Evolutionary conservation across 2,797 vertebrate species (phyloP), one percentile per base, ranked within the genome.

Genomic region (Mionectes olivaceus): DNA sequence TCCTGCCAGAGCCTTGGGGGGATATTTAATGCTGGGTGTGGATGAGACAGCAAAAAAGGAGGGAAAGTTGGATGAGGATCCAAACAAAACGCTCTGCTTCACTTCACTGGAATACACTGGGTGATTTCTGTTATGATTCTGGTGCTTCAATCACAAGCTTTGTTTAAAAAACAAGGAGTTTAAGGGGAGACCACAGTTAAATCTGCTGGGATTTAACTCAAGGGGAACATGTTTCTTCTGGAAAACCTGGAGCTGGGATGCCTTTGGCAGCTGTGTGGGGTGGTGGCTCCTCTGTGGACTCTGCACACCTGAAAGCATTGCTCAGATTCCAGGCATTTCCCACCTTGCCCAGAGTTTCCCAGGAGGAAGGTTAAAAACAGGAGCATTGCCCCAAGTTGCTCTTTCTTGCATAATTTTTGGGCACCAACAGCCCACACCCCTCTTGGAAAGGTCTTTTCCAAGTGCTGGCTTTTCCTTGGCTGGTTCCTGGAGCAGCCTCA

Each of bases 81-180:
- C 18, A 7, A 52, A 53, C 53, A 41, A 39, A 91, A 27, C 28
- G 9, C 12, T 9, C 44, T 46, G 9, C 57, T 50, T 50, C 11
- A 0, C 55, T 52, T 46, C 44, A 22, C 21, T 46, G 82, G 2
- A 44, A 28, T 13, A 2, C 8, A 0, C 3, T 19, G 44, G 14
- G 3, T 37, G 70, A 19, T 83, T 76, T 18, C 67, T 84, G 17
- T 37, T 70, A 3, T 0, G 0, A 23, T 46, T 37, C 64, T 18
- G 12, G 1, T 0, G 0, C 23, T 78, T 63, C 21, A 37, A 63
- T 76, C 56, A n/a, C 1, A 1, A 39, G 32, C 37, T 61, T 65
- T 16, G 7, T 73, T 41, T 4, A 35, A n/a, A 79, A 75, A 17
- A 0, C 8, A 2, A 16, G n/a, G 22, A 3, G 25, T 43, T 77